Evolutionary conservation across 2,113 vertebrate species (phyloP).

Genomic region (Circaetus cinerascens): DNA sequence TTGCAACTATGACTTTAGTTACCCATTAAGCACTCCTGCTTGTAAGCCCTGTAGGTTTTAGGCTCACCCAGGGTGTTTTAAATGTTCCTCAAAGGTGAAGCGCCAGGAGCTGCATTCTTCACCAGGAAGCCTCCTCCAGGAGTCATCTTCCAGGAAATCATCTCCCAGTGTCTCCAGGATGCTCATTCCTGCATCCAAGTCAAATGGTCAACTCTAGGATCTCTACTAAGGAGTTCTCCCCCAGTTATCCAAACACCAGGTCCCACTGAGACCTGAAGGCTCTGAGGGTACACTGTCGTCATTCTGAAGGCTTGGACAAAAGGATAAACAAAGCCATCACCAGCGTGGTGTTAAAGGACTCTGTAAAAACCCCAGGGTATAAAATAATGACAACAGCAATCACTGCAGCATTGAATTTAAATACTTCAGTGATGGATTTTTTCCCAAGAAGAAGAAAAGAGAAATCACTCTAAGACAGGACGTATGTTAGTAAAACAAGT

Average conservation of each 20-base stretch:
- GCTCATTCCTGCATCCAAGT: background rate
- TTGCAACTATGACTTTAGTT: background rate
- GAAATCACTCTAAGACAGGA: background rate
- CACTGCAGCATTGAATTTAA: background rate
- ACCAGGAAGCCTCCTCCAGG: background rate
- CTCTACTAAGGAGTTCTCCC: background rate
- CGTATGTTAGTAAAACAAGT: background rate
- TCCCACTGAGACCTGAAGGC: background rate
- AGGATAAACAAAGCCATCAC: background rate
- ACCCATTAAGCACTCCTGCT: background rate
- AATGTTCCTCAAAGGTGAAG: background rate
- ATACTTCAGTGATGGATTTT: background rate
- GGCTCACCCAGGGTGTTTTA: background rate
- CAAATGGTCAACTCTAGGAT: background rate
- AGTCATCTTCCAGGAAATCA: background rate
- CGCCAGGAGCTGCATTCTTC: background rate
- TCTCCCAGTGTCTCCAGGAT: background rate
- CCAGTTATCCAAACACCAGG: background rate
- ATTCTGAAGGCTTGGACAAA: background rate
- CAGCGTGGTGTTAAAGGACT: background rate
- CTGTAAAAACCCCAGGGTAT: background rate
- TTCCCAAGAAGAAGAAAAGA: background rate
- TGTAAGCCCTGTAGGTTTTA: background rate
- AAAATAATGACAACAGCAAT: background rate
- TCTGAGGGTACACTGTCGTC: background rate